Evolutionary conservation across 2,888 invertebrate genomes (phyloP).

Genomic region (Opisthograptis luteolata): DNA sequence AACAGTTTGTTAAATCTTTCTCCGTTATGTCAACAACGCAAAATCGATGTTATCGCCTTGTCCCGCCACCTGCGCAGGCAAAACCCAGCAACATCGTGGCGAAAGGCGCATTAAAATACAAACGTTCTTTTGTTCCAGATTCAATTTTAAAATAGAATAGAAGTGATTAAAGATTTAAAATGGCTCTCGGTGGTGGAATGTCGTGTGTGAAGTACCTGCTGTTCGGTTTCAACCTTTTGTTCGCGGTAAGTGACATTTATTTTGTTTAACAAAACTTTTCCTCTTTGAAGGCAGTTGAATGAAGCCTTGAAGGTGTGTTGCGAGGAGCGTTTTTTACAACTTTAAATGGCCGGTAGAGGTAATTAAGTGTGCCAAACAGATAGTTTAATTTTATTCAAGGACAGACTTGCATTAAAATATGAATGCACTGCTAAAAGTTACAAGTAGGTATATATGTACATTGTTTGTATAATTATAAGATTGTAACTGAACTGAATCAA

Average conservation of each 20-base stretch:
- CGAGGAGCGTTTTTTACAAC: too few relatives aligned
- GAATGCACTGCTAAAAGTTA: too few relatives aligned
- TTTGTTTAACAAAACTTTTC: neutral
- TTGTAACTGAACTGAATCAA: neutral
- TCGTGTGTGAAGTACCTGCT: constrained; percentile 95
- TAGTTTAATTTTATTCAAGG: too few relatives aligned
- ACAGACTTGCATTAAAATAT: too few relatives aligned
- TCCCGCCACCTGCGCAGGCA: too few relatives aligned
- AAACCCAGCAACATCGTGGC: constrained; percentile 35
- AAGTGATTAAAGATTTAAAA: constrained; percentile 69
- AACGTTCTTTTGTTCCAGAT: constrained; percentile 70
- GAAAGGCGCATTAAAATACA: constrained; percentile 51
- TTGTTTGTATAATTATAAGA: too few relatives aligned
- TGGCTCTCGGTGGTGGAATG: constrained; percentile 92
- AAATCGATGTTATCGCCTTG: constrained; percentile 66
- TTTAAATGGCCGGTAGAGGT: too few relatives aligned
- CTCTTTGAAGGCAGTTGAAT: neutral
- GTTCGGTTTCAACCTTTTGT: constrained; percentile 93
- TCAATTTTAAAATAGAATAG: constrained; percentile 47
- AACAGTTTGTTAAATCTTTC: constrained; percentile 27
- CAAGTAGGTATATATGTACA: too few relatives aligned
- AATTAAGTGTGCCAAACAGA: too few relatives aligned
- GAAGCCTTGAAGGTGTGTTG: neutral
- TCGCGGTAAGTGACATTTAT: constrained; percentile 92
- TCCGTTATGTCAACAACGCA: constrained; percentile 47